Evolutionary conservation across 2,113 vertebrate species (phyloP), one percentile per base, ranked within the genome.

Genomic region (Xenopus borealis): DNA sequence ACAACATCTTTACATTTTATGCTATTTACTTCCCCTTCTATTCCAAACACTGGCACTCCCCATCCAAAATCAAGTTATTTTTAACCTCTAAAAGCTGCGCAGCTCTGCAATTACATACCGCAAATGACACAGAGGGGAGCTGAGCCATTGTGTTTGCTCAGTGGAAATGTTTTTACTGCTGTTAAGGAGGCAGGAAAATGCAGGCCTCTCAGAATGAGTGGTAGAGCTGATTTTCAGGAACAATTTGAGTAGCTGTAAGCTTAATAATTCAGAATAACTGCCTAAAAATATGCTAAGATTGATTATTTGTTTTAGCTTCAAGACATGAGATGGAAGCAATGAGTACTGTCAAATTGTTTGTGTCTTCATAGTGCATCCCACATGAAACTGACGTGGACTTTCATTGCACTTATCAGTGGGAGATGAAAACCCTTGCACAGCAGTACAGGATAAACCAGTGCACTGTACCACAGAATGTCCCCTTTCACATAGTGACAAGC

Each of bases 71-170:
- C 57, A 57, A 61, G 66, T 64, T 77, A 64, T 77, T 70, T 75
- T 64, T 77, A 64, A 57, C 58, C 59, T 70, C 50, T 55, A 50
- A 59, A 14, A 47, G 55, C 45, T 50, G 45, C 14, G 44, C 53
- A 23, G 57, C 59, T 76, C 66, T 64, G 66, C 74, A 76, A 69
- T 76, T 76, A 76, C 30, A 52, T 63, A 27, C 59, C 13, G 67
- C 47, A 76, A 76, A 70, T 58, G 66, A 70, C 74, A 45, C 50
- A 33, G 57, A 27, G 17, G 67, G 58, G 68, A 70, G 59, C 50
- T 64, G 59, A 53, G 66, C 30, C 74, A 64, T 77, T 77, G 66
- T 77, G 59, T 69, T 68, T 69, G 55, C 64, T 76, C 66, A 27
- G 58, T 62, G 58, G 58, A 57, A 76, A 69, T 69, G 23, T 58